Evolutionary conservation across 92 coral and sea anemone genomes (phyloP).

Genomic region (Phymanthus crucifer): DNA sequence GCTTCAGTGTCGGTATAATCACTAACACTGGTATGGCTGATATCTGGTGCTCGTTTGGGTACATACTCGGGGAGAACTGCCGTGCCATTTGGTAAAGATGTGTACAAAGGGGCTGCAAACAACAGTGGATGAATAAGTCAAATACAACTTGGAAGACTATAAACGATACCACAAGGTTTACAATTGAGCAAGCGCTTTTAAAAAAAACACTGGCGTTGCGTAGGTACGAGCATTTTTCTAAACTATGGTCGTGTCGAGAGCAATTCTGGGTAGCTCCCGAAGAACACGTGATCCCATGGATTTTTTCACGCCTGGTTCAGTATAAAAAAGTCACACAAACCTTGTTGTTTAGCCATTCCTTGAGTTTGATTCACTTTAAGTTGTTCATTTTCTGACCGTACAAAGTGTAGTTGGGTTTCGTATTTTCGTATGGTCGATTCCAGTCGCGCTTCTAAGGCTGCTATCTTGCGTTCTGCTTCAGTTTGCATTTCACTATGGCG

Average conservation of each 20-base stretch:
- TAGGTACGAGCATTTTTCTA: too few species aligned
- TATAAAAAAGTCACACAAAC: too few species aligned
- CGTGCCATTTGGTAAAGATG: constrained; percentile 47
- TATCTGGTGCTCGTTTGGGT: constrained; percentile 61
- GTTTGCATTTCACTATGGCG: constrained; percentile 74
- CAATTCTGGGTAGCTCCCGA: too few species aligned
- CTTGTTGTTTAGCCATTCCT: not conserved
- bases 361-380: constrained; percentile 31
- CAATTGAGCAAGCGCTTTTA: too few species aligned
- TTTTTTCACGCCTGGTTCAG: not conserved
- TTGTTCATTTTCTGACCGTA: constrained; percentile 66
- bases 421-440: constrained; percentile 72
- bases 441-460: constrained; percentile 66
- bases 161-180: too few species aligned
- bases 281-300: not conserved
- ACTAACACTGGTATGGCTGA: constrained; percentile 70
- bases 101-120: constrained; percentile 33
- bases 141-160: not conserved
- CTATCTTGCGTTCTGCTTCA: constrained; percentile 69
- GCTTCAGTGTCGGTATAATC: constrained; percentile 90
- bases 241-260: too few species aligned
- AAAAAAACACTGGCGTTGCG: too few species aligned
- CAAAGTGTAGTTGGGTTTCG: constrained; percentile 71
- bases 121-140: not conserved
- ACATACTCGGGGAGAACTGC: constrained; percentile 57